Conservation (phyloP, 2,113 vertebrate genomes). For the Petroica traversi region DNA sequence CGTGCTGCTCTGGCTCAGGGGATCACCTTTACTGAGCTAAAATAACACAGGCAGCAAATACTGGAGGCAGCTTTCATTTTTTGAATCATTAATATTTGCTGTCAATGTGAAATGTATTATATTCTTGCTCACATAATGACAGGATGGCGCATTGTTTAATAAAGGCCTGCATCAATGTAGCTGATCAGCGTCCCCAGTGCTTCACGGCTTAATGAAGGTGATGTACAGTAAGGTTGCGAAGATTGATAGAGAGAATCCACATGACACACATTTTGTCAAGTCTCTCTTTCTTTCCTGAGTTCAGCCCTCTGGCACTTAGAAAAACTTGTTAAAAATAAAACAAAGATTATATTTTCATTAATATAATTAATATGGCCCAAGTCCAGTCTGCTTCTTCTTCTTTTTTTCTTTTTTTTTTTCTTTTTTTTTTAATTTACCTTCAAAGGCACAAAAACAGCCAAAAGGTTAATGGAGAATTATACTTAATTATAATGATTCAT, state of each 20-base stretch:
- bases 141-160: slow-evolving; percentile 59
- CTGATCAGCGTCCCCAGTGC: slow-evolving; percentile 59
- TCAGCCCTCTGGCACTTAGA: neutral
- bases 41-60: slow-evolving; percentile 47
- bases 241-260: slow-evolving; percentile 66
- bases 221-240: slow-evolving; percentile 62
- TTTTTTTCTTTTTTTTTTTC: neutral
- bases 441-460: slow-evolving; percentile 55
- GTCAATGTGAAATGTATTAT: slow-evolving; percentile 61
- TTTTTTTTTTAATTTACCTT: slow-evolving; percentile 63
- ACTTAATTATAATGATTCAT: slow-evolving; percentile 81
- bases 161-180: slow-evolving; percentile 65
- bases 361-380: slow-evolving; percentile 65
- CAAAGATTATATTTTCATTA: slow-evolving; percentile 64
- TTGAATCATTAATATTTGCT: slow-evolving; percentile 69
- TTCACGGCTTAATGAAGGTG: slow-evolving; percentile 76
- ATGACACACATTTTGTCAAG: slow-evolving; percentile 35
- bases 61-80: slow-evolving; percentile 63
- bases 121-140: slow-evolving; percentile 51
- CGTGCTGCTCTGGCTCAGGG: neutral
- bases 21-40: slow-evolving; percentile 53
- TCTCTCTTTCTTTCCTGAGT: neutral
- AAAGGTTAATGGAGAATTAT: slow-evolving; percentile 82
- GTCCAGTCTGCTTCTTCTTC: slow-evolving; percentile 4
- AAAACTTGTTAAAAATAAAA: slow-evolving; percentile 66